A percentile compares a stretch with the other conserved stretches of the same genome.
Conservation (phyloP, 2,888 invertebrate genomes). For the Hydriomena furcata region DNA sequence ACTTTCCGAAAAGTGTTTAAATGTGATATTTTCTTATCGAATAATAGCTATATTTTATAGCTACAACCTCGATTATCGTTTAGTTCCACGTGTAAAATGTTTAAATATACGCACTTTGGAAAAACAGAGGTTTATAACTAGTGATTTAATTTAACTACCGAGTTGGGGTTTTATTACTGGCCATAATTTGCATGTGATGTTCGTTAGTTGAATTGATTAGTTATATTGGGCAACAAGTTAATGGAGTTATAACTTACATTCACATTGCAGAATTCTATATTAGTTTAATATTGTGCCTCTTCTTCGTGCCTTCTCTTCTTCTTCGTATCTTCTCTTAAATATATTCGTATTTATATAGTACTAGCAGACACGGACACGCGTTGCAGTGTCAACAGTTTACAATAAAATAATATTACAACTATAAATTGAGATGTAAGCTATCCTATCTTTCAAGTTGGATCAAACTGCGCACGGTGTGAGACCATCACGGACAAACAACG, state of each 20-base stretch:
- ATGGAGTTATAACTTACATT: too few relatives aligned
- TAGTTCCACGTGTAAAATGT: constrained; percentile 16
- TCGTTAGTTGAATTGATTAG: not conserved
- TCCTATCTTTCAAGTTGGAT: too few relatives aligned
- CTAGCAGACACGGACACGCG: too few relatives aligned
- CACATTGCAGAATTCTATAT: not conserved
- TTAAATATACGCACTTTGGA: constrained; percentile 12
- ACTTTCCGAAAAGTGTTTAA: constrained; percentile 32
- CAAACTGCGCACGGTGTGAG: too few relatives aligned
- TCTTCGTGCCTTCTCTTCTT: too few relatives aligned
- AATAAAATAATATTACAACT: too few relatives aligned
- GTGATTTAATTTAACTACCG: not conserved
- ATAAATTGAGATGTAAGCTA: too few relatives aligned
- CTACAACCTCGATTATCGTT: constrained; percentile 16
- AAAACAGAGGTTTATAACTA: not conserved
- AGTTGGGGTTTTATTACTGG: constrained; percentile 7
- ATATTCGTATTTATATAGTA: too few relatives aligned
- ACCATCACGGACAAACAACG: too few relatives aligned
- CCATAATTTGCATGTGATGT: not conserved
- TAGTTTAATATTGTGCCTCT: too few relatives aligned
- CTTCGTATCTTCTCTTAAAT: too few relatives aligned
- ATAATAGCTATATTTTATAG: constrained; percentile 8
- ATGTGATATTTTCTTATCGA: constrained; percentile 27
- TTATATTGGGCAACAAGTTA: not conserved
- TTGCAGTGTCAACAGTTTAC: too few relatives aligned